A percentile compares a stretch with the other conserved stretches of the same genome.
These are phyloP conservation scores for Callyntrura sp. DNA, from an alignment of 2,888 invertebrate species.

Conservation along the genomic window DNA sequence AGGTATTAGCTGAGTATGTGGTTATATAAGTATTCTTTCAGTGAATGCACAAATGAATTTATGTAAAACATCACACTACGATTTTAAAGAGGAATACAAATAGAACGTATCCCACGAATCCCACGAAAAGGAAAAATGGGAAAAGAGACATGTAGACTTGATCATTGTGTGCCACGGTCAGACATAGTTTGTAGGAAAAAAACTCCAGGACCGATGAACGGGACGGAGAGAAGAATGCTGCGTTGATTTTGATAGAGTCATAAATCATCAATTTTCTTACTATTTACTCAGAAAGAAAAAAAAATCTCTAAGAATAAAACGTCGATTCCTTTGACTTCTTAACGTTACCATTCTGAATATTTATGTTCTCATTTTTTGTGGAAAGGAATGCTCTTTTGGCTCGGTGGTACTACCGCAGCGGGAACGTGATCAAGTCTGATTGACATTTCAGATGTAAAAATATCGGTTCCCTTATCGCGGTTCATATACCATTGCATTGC, in stretches of 20 bases:
- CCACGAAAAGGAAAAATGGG: not conserved
- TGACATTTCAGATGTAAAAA: conserved; percentile 69
- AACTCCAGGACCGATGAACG: conserved; percentile 8
- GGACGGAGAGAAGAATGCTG: conserved; percentile 2
- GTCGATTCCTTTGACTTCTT: conserved; percentile 23
- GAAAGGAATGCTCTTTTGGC: too few relatives aligned
- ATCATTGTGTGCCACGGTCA: conserved; percentile 21
- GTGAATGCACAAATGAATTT: conserved; percentile 48
- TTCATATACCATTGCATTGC: too few relatives aligned
- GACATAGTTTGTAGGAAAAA: not conserved
- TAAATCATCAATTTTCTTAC: conserved; percentile 57
- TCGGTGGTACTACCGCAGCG: too few relatives aligned
- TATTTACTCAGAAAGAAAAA: conserved; percentile 11
- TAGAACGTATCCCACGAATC: not conserved
- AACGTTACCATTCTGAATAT: not conserved
- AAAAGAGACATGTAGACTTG: not conserved
- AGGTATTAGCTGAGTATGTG: not conserved
- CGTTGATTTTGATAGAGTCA: conserved; percentile 49
- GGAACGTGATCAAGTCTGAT: conserved; percentile 47
- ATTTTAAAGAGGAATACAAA: conserved; percentile 47
- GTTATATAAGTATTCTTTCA: too few relatives aligned
- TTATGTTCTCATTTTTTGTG: not conserved
- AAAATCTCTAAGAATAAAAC: not conserved
- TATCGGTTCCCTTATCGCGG: not conserved
- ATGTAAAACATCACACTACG: conserved; percentile 35